A percentile compares a stretch with the other conserved stretches of the same genome.
These are phyloP conservation scores for Sarcophaga carnaria DNA, from an alignment of 2,888 invertebrate species.

Conservation along the genomic window DNA sequence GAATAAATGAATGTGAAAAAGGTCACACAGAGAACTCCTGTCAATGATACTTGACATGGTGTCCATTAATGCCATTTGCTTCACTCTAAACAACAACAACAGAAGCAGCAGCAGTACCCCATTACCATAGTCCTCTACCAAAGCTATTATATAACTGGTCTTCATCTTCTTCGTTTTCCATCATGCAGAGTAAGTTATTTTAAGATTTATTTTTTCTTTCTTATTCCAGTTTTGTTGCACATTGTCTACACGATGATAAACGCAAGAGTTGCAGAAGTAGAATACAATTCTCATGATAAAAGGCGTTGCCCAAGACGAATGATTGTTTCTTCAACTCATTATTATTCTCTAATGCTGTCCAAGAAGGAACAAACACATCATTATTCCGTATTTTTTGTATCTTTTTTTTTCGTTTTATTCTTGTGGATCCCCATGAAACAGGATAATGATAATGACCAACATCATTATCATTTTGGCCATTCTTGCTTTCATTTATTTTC, in stretches of 20 bases:
- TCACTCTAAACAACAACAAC: neutral
- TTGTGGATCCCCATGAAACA: slow-evolving; percentile 10
- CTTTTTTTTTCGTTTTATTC: neutral
- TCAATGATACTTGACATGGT: slow-evolving; percentile 69
- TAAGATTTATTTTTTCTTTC: slow-evolving; percentile 29
- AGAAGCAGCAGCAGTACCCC: neutral
- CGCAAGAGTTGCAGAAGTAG: neutral
- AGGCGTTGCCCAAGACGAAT: slow-evolving; percentile 64
- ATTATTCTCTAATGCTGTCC: slow-evolving; percentile 4
- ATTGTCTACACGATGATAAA: slow-evolving; percentile 42
- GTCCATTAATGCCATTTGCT: slow-evolving; percentile 68
- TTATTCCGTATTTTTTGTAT: slow-evolving; percentile 36
- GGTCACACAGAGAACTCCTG: slow-evolving; percentile 62
- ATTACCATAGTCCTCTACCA: neutral
- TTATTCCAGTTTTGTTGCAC: slow-evolving; percentile 16
- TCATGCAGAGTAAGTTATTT: slow-evolving; percentile 36
- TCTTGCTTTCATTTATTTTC: neutral
- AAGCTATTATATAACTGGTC: neutral
- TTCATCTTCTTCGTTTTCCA: neutral
- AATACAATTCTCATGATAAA: slow-evolving; percentile 51
- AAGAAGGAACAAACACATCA: slow-evolving; percentile 43
- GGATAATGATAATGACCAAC: slow-evolving; percentile 3
- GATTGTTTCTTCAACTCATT: slow-evolving; percentile 40
- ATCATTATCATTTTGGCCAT: slow-evolving; percentile 34
- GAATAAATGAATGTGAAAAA: slow-evolving; percentile 47